A percentile compares a stretch with the other conserved stretches of the same genome.
Evolutionary conservation across 2,888 invertebrate species (phyloP).

Genomic region (Ornithoptera priamus): DNA sequence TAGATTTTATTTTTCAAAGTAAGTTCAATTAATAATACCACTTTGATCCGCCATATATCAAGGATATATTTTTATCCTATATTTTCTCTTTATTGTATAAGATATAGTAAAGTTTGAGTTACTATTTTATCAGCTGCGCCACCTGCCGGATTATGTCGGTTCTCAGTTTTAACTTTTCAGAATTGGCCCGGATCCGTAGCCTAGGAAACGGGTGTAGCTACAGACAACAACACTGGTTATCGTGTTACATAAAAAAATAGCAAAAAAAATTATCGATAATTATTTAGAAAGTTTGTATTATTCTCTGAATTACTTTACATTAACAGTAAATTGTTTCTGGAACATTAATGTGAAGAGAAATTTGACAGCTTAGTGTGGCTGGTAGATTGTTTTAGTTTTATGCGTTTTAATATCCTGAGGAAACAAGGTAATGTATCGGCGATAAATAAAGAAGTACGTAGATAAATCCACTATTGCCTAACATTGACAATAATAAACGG

Average conservation of each 20-base stretch:
- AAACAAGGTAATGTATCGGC: conserved; percentile 31
- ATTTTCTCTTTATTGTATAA: background rate
- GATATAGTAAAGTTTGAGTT: background rate
- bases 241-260: conserved; percentile 61
- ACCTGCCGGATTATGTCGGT: conserved; percentile 30
- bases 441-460: conserved; percentile 19
- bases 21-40: background rate
- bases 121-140: conserved; percentile 28
- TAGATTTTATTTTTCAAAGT: background rate
- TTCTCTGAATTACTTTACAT: conserved; percentile 33
- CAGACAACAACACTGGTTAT: conserved; percentile 74
- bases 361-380: conserved; percentile 74
- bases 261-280: conserved; percentile 21
- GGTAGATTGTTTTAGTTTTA: conserved; percentile 47
- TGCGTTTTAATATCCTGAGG: conserved; percentile 27
- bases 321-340: conserved; percentile 33
- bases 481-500: conserved; percentile 34
- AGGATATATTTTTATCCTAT: background rate
- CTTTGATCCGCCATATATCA: background rate
- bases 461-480: conserved; percentile 37
- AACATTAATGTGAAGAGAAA: conserved; percentile 45
- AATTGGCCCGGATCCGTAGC: conserved; percentile 63
- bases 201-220: conserved; percentile 79
- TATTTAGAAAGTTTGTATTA: conserved; percentile 29
- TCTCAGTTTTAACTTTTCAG: conserved; percentile 43